phyloP scores from a whole-genome alignment of 2,113 vertebrate genomes.

The Amazona guildingii region DNA sequence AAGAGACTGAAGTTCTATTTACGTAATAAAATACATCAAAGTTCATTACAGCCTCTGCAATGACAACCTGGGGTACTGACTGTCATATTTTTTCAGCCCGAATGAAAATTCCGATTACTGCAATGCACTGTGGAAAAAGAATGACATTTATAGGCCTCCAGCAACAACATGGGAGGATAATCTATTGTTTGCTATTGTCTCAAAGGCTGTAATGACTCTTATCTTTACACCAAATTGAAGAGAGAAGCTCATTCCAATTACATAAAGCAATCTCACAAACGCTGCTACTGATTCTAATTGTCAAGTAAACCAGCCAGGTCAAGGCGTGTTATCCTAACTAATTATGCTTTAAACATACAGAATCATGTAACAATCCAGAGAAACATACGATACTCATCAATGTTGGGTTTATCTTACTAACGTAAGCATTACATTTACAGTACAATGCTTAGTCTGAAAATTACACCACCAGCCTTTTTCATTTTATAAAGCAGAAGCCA shows the following conservation, averaged over 20 bases:
- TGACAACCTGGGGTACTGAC: constrained; percentile 3
- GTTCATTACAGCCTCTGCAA: neutral
- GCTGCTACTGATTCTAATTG: constrained; percentile 47
- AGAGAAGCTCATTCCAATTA: constrained; percentile 55
- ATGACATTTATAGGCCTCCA: constrained; percentile 43
- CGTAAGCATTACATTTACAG: neutral
- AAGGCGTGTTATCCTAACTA: constrained; percentile 44
- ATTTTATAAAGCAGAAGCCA: neutral
- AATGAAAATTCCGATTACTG: constrained; percentile 75
- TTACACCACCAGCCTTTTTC: neutral
- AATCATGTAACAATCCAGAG: neutral
- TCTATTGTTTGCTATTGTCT: constrained; percentile 53
- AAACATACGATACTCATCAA: constrained; percentile 34
- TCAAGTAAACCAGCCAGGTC: constrained; percentile 52
- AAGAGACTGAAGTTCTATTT: constrained; percentile 7
- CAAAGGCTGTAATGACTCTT: constrained; percentile 50
- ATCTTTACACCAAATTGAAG: constrained; percentile 61
- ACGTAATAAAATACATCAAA: constrained; percentile 34
- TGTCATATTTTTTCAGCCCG: constrained; percentile 11
- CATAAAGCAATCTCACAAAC: constrained; percentile 30
- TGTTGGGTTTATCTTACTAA: constrained; percentile 23
- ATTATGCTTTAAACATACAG: constrained; percentile 56
- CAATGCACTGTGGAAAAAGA: constrained; percentile 38
- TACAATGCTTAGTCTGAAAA: neutral
- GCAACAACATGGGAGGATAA: constrained; percentile 70